A percentile compares a stretch with the other conserved stretches of the same genome.
phyloP scores from a whole-genome alignment of 2,888 invertebrate genomes.

The Aspidapion aeneum region DNA sequence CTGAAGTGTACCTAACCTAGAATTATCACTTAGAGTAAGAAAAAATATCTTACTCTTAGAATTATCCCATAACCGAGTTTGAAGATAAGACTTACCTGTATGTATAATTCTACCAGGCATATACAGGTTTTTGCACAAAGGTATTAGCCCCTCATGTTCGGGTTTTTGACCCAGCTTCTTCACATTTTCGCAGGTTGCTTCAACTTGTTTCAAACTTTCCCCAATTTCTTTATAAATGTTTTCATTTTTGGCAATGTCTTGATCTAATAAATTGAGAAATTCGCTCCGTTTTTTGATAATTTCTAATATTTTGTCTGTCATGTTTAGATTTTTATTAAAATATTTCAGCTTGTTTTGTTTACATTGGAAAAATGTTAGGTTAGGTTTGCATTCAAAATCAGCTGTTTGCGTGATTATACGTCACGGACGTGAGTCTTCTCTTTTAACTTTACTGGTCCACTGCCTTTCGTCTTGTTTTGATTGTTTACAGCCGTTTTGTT shows the following conservation, averaged over 20 bases:
- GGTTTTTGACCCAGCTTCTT: conserved; percentile 31
- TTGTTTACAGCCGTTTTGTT: too few relatives aligned
- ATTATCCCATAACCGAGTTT: too few relatives aligned
- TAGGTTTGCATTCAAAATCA: too few relatives aligned
- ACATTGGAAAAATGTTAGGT: too few relatives aligned
- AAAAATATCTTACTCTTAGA: too few relatives aligned
- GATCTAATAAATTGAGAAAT: conserved; percentile 30
- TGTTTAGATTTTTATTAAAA: conserved; percentile 2
- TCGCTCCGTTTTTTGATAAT: conserved; percentile 27
- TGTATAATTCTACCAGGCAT: conserved; percentile 38
- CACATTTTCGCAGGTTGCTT: conserved; percentile 29
- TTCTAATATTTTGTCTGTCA: conserved; percentile 22
- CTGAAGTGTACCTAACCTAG: too few relatives aligned
- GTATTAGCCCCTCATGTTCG: conserved; percentile 36
- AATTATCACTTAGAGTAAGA: too few relatives aligned
- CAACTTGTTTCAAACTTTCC: conserved; percentile 26
- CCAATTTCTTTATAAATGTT: conserved; percentile 21
- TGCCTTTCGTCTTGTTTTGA: too few relatives aligned
- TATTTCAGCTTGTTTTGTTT: too few relatives aligned
- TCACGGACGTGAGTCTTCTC: too few relatives aligned
- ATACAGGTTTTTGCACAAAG: conserved; percentile 39
- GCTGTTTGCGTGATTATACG: too few relatives aligned
- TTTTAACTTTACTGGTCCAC: too few relatives aligned
- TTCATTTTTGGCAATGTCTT: conserved; percentile 31
- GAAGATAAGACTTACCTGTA: conserved; percentile 26